Percentiles rank a stretch among this genome's conserved stretches.
Conservation (phyloP, 2,113 vertebrate species). For the Camelus bactrianus region DNA sequence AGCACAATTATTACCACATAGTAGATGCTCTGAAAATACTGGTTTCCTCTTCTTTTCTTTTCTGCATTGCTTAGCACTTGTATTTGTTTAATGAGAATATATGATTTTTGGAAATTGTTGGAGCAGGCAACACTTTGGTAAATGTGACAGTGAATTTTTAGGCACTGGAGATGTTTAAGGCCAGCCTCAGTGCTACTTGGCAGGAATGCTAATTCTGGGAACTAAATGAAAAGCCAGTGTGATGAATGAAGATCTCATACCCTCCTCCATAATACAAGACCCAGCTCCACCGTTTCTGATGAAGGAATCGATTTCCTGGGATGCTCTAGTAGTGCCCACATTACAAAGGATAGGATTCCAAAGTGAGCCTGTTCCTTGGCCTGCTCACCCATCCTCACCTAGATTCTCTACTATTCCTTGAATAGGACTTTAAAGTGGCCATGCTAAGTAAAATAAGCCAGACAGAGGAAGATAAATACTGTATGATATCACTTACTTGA, state of each 20-base stretch:
- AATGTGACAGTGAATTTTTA: constrained; percentile 1
- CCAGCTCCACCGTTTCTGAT: not conserved
- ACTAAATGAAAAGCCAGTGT: not conserved
- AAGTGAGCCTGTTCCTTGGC: not conserved
- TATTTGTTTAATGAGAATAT: constrained; percentile 5
- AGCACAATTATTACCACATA: constrained; percentile 5
- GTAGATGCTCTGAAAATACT: constrained; percentile 42
- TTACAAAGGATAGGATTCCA: not conserved
- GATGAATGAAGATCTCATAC: not conserved
- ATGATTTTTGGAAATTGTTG: not conserved
- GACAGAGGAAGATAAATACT: not conserved
- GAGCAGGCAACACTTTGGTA: not conserved
- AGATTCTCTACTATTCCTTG: not conserved
- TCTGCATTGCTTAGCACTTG: not conserved
- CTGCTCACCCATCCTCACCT: not conserved
- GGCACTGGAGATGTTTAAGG: not conserved
- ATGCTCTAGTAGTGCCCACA: not conserved
- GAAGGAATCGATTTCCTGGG: not conserved
- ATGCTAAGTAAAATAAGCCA: not conserved
- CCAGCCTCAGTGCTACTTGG: not conserved
- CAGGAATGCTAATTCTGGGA: not conserved
- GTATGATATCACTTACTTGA: not conserved
- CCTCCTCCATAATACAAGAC: not conserved
- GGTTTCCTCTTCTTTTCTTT: not conserved
- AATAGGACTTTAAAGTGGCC: not conserved